phyloP scores from a whole-genome alignment of 2,797 vertebrate genomes.

The Alcedo quadribrachys region DNA sequence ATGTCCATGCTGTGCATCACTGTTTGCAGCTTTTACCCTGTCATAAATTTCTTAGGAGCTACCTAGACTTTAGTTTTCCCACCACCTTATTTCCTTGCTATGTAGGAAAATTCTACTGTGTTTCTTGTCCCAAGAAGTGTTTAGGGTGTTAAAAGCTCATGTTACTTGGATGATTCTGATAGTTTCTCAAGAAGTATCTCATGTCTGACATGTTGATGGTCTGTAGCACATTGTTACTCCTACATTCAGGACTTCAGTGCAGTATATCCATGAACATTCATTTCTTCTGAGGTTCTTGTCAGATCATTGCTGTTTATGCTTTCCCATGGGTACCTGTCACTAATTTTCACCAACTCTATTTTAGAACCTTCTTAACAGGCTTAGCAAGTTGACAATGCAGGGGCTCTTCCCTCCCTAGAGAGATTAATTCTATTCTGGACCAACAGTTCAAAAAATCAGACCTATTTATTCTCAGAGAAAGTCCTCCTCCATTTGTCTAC shows the following conservation, averaged over 20 bases:
- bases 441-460: not conserved
- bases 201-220: rapidly evolving
- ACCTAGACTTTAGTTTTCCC: not conserved
- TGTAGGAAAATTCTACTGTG: not conserved
- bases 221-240: not conserved
- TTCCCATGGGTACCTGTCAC: not conserved
- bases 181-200: not conserved
- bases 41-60: not conserved
- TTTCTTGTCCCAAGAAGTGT: not conserved
- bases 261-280: not conserved
- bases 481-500: not conserved
- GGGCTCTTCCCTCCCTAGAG: not conserved
- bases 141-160: not conserved
- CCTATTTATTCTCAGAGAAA: not conserved
- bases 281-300: not conserved
- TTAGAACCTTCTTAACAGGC: not conserved
- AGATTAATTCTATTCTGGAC: not conserved
- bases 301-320: not conserved
- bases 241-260: not conserved
- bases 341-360: not conserved
- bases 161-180: not conserved
- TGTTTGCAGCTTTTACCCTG: not conserved
- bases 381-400: not conserved
- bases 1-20: not conserved
- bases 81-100: not conserved